phyloP scores from a whole-genome alignment of 1,140 invertebrate genomes.

The Drosophila ficusphila region DNA sequence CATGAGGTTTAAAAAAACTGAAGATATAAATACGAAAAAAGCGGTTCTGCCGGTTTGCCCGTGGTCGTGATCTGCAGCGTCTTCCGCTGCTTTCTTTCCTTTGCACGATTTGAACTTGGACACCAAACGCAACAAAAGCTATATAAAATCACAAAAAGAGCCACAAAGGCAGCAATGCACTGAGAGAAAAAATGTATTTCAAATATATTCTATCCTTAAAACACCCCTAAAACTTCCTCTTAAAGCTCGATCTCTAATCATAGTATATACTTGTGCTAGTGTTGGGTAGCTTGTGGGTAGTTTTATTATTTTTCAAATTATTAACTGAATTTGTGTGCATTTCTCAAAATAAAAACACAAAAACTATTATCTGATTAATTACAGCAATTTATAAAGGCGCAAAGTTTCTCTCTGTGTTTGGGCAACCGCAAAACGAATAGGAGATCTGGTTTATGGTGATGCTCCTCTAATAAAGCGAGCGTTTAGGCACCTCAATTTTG shows the following conservation, averaged over 20 bases:
- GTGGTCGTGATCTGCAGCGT: slow-evolving; percentile 66
- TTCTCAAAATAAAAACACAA: too few relatives aligned
- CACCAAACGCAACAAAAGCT: slow-evolving; percentile 58
- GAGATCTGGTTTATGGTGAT: slow-evolving; percentile 68
- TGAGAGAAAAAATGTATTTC: not conserved
- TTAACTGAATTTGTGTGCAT: too few relatives aligned
- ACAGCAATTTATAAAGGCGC: too few relatives aligned
- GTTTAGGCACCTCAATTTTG: slow-evolving; percentile 51
- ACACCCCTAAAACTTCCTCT: too few relatives aligned
- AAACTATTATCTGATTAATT: too few relatives aligned
- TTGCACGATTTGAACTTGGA: slow-evolving; percentile 80
- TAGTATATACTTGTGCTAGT: too few relatives aligned
- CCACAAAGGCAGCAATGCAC: slow-evolving; percentile 9
- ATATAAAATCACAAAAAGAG: slow-evolving; percentile 20
- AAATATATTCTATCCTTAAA: not conserved
- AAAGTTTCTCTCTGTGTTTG: not conserved
- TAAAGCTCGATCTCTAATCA: too few relatives aligned
- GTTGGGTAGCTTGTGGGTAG: too few relatives aligned
- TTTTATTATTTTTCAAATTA: too few relatives aligned
- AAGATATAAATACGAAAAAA: slow-evolving; percentile 54
- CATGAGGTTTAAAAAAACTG: slow-evolving; percentile 16
- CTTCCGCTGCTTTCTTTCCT: slow-evolving; percentile 74
- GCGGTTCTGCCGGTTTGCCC: slow-evolving; percentile 77
- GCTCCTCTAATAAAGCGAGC: slow-evolving; percentile 67
- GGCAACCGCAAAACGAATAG: slow-evolving; percentile 18